Evolutionary conservation across 2,888 invertebrate genomes (phyloP).

Genomic region (Metellina segmentata): DNA sequence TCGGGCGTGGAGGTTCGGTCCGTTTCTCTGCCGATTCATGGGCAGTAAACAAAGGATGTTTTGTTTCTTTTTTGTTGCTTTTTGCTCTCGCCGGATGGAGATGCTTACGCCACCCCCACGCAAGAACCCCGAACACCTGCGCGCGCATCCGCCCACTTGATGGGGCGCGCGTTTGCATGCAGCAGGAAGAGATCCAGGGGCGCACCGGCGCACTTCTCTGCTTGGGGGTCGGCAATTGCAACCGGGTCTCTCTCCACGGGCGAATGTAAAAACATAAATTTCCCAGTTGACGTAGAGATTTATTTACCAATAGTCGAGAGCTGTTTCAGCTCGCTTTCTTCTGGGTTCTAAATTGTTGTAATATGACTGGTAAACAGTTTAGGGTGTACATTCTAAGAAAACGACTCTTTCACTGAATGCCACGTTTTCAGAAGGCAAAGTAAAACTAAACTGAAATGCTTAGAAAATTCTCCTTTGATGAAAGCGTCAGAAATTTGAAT

Average conservation of each 20-base stretch:
- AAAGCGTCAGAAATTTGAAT: too few relatives aligned
- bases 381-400: too few relatives aligned
- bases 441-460: too few relatives aligned
- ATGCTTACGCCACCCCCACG: slow-evolving; percentile 29
- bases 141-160: slow-evolving; percentile 62
- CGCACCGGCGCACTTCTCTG: slow-evolving; percentile 6
- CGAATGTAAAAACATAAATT: neutral
- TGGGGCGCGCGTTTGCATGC: slow-evolving; percentile 40
- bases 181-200: slow-evolving; percentile 48
- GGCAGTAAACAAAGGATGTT: slow-evolving; percentile 23
- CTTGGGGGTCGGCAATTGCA: neutral
- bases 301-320: too few relatives aligned
- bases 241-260: slow-evolving; percentile 9
- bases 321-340: too few relatives aligned
- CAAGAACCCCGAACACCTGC: slow-evolving; percentile 29
- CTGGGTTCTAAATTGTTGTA: too few relatives aligned
- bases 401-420: too few relatives aligned
- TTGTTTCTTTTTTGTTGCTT: neutral
- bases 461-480: too few relatives aligned
- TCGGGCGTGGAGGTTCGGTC: neutral
- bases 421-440: too few relatives aligned
- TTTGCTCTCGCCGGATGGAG: neutral
- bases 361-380: too few relatives aligned
- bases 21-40: neutral
- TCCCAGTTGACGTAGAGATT: neutral